A percentile compares a stretch with the other conserved stretches of the same genome.
Evolutionary conservation across 2,113 vertebrate species (phyloP).

Genomic region (Tringa solitaria): DNA sequence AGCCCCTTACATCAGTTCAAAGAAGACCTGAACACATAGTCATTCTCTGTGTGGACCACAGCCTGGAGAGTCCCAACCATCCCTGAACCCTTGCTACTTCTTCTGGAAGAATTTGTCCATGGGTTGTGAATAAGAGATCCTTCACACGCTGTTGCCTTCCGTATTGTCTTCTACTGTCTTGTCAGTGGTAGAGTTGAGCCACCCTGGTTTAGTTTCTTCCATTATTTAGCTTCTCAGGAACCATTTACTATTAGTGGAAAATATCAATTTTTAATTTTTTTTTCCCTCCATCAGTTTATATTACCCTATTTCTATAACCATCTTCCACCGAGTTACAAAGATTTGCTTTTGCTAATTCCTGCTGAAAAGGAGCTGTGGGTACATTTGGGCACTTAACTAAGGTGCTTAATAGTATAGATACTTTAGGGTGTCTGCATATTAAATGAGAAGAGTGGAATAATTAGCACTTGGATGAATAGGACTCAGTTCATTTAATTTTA

Average conservation of each 20-base stretch:
- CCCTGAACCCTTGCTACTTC: neutral
- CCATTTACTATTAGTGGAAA: neutral
- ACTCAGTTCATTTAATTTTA: neutral
- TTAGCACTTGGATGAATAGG: neutral
- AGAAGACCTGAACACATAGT: neutral
- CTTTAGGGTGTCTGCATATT: neutral
- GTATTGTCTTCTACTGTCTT: neutral
- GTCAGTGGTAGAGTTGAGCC: neutral
- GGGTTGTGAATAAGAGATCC: neutral
- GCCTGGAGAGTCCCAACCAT: neutral
- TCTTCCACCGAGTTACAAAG: neutral
- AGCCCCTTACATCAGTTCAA: neutral
- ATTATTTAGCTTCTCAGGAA: neutral
- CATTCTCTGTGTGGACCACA: neutral
- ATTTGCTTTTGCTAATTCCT: neutral
- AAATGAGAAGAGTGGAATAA: neutral
- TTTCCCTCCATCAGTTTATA: neutral
- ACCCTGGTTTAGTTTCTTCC: neutral
- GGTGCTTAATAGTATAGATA: neutral
- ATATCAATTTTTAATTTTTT: neutral
- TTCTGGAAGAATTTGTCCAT: neutral
- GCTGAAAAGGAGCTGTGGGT: neutral
- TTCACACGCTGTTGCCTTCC: neutral
- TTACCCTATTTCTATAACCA: neutral
- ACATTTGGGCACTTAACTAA: neutral